Percentiles rank a stretch among this genome's conserved stretches.
These are phyloP conservation scores for Lagopus leucura DNA, from an alignment of 2,113 vertebrate genomes.

Conservation along the genomic window DNA sequence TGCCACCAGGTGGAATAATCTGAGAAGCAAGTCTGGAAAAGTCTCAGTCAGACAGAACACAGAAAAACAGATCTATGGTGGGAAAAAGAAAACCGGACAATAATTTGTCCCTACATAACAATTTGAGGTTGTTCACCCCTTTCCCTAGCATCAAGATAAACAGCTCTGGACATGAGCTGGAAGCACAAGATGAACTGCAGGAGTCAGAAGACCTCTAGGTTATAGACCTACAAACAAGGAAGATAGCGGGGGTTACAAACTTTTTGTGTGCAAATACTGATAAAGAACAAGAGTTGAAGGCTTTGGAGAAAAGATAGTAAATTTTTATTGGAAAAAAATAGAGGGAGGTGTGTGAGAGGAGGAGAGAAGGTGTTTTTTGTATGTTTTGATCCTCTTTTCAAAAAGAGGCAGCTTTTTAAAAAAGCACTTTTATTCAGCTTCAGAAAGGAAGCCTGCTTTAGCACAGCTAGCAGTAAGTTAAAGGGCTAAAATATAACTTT, in stretches of 20 bases:
- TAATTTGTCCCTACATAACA: not conserved
- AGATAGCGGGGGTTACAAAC: not conserved
- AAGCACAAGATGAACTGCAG: not conserved
- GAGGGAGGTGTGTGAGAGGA: not conserved
- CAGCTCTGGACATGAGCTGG: not conserved
- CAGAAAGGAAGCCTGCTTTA: not conserved
- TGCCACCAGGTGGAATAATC: slow-evolving; percentile 62
- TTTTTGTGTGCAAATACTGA: not conserved
- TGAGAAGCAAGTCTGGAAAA: not conserved
- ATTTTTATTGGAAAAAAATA: not conserved
- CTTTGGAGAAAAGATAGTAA: not conserved
- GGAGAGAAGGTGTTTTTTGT: not conserved
- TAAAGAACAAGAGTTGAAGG: slow-evolving; percentile 34
- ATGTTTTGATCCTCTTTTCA: not conserved
- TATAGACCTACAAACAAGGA: slow-evolving; percentile 1
- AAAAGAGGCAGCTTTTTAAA: not conserved
- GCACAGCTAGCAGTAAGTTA: not conserved
- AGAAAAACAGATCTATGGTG: not conserved
- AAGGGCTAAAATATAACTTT: not conserved
- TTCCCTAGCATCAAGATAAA: not conserved
- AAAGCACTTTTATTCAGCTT: not conserved
- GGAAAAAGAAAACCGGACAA: not conserved
- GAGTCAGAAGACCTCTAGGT: not conserved
- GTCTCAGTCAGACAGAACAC: not conserved
- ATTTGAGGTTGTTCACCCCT: not conserved